phyloP scores from a whole-genome alignment of 2,888 invertebrate species.

The Hololepta plana region DNA sequence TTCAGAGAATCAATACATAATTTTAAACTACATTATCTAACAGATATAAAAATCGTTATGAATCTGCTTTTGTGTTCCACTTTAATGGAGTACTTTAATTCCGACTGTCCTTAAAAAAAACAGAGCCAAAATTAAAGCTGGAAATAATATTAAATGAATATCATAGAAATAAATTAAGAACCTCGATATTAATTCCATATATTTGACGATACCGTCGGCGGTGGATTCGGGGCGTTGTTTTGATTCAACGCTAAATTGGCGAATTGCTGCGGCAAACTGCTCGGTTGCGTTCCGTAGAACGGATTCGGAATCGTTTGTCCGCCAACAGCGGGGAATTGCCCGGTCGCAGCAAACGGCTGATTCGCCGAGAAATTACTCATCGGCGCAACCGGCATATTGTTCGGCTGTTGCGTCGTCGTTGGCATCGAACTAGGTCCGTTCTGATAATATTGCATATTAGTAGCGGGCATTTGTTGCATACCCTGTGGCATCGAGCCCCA shows the following conservation, averaged over 20 bases:
- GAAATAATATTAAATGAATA: not conserved
- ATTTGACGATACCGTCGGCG: conserved; percentile 4
- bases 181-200: too few relatives aligned
- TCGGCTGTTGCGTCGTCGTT: conserved; percentile 9
- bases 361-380: too few relatives aligned
- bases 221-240: conserved; percentile 4
- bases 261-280: conserved; percentile 30
- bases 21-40: too few relatives aligned
- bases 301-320: conserved; percentile 17
- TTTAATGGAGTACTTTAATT: not conserved
- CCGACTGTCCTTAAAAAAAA: not conserved
- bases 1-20: too few relatives aligned
- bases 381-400: too few relatives aligned
- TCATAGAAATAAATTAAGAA: conserved; percentile 2
- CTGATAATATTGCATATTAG: too few relatives aligned
- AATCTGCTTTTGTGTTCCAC: too few relatives aligned
- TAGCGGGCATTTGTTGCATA: conserved; percentile 5
- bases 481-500: conserved; percentile 5
- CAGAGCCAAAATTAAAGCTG: not conserved
- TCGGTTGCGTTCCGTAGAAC: conserved; percentile 18
- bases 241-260: conserved; percentile 27
- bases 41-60: too few relatives aligned
- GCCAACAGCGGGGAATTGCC: conserved; percentile 5
- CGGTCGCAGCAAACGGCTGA: too few relatives aligned
- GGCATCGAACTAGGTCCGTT: conserved; percentile 7